Evolutionary conservation across 2,888 invertebrate species (phyloP).

Genomic region (Drosophila suboccidentalis): DNA sequence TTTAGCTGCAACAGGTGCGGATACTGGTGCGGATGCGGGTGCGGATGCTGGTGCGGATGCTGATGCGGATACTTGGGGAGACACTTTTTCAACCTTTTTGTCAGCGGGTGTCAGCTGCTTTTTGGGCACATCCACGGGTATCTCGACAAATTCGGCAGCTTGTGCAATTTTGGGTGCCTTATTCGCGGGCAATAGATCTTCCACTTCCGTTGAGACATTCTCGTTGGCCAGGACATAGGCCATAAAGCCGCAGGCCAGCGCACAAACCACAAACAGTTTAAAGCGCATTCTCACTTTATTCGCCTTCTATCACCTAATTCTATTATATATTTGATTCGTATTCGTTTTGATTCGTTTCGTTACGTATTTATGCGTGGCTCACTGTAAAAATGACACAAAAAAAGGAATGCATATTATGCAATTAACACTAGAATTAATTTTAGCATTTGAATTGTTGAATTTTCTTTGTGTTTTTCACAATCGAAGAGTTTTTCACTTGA

Average conservation of each 20-base stretch:
- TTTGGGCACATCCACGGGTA: constrained; percentile 43
- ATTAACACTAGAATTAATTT: constrained; percentile 19
- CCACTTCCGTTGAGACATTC: constrained; percentile 73
- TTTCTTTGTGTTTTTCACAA: constrained; percentile 21
- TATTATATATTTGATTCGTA: constrained; percentile 27
- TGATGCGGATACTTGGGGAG: constrained; percentile 16
- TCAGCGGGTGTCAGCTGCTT: constrained; percentile 14
- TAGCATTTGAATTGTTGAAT: not conserved
- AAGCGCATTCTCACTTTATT: constrained; percentile 73
- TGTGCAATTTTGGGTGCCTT: constrained; percentile 44
- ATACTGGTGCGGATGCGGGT: constrained; percentile 1
- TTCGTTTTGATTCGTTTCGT: constrained; percentile 46
- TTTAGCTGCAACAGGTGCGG: constrained; percentile 10
- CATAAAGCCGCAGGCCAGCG: constrained; percentile 77
- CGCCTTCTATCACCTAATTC: constrained; percentile 1
- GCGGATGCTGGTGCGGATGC: constrained; percentile 11
- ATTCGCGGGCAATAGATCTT: constrained; percentile 58
- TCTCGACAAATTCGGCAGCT: constrained; percentile 69
- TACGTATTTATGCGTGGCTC: constrained; percentile 42
- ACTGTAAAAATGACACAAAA: constrained; percentile 62
- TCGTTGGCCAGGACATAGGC: constrained; percentile 77
- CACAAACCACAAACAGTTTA: constrained; percentile 77
- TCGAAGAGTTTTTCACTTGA: constrained; percentile 55
- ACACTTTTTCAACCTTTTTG: constrained; percentile 33
- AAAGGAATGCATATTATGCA: constrained; percentile 30